Evolutionary conservation across 2,797 vertebrate genomes (phyloP), one percentile per base, ranked within the genome.

Genomic region (Brachymystax lenok): DNA sequence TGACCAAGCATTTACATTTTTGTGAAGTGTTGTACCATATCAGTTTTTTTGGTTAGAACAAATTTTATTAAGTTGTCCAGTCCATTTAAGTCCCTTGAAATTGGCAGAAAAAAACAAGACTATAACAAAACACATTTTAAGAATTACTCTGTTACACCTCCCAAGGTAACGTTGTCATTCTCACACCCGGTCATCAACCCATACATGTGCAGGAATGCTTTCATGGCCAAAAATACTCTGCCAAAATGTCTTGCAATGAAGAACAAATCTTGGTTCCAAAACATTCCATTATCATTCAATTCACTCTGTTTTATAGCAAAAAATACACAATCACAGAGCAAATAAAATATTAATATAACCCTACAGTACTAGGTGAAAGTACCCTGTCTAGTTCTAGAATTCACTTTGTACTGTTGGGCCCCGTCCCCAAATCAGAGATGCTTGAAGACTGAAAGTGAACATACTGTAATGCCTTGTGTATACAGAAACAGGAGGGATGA

Each of bases 291-390:
- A 86, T 84, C 85, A 91, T 81, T 83, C 79, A 88, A 50, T 87
- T 85, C 82, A 90, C 89, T 85, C 73, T 24, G 59, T 73, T 89
- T 90, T 85, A 81, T 89, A 92, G 82, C 87, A 88, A 92, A 92
- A 90, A 82, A 85, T 86, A 92, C 77, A 86, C 81, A 84, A 88
- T 92, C 92, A 90, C 86, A 86, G 82, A 91, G 78, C 86, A 90
- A 91, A 87, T 59, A 76, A 90, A 86, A 90, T 80, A 82, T 72
- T 79, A 51, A 81, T 72, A 86, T 78, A 78, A 88, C 74, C 17
- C 83, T 78, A 89, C 78, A 76, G 76, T 64, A 80, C 79, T 12
- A 86, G 83, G 74, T 82, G n/a, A 83, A 77, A 76, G 56, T 7
- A 79, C 82, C 69, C 10, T 46, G 10, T 46, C 10, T 46, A 46